Evolutionary conservation across 1,140 invertebrate species (phyloP).

Genomic region (Meloidogyne exigua): DNA sequence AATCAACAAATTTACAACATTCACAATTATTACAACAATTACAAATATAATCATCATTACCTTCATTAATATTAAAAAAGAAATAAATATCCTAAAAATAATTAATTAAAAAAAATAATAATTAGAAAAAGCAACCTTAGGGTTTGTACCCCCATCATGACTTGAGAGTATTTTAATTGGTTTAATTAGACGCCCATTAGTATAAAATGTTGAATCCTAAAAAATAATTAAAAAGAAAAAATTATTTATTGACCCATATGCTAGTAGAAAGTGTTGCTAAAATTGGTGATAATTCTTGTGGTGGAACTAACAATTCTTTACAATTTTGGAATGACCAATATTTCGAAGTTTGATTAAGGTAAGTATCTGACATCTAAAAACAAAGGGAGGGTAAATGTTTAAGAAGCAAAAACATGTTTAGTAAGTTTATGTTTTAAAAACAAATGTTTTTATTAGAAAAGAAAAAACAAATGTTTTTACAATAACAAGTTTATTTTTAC

Average conservation of each 20-base stretch:
- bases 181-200: not conserved
- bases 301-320: conserved; percentile 2
- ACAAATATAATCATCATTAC: not conserved
- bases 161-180: conserved; percentile 2
- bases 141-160: not conserved
- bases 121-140: not conserved
- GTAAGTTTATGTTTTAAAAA: no score
- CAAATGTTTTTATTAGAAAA: no score
- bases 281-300: conserved; percentile 10
- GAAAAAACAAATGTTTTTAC: no score
- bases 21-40: not conserved
- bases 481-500: not conserved
- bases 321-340: conserved; percentile 22
- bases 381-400: not conserved
- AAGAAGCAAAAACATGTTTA: no score
- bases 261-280: conserved; percentile 3
- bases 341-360: conserved; percentile 5
- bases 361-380: conserved; percentile 7
- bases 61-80: conserved; percentile 17
- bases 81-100: conserved; percentile 6
- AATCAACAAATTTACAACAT: not conserved
- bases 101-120: no score
- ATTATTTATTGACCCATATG: not conserved
- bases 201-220: conserved; percentile 4
- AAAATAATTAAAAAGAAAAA: conserved; percentile 4